Evolutionary conservation across 37 sponge, comb jelly and placozoan species (phyloP).

Genomic region (Petrosia ficiformis): DNA sequence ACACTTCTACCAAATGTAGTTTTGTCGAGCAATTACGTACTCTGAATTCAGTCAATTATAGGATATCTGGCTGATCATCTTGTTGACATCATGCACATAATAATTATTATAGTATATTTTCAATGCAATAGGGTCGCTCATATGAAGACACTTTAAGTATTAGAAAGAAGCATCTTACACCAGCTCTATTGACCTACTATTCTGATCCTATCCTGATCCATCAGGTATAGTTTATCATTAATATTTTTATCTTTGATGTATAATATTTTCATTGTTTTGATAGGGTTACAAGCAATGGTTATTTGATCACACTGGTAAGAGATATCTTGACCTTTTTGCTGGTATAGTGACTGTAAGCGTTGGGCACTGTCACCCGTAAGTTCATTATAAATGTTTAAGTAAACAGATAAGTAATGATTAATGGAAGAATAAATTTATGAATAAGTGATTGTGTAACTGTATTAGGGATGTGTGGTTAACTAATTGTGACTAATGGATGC

Average conservation of each 20-base stretch:
- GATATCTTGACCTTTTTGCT: slow-evolving; percentile 89
- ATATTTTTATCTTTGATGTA: neutral
- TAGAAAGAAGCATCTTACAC: slow-evolving; percentile 59
- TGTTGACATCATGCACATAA: too few species aligned
- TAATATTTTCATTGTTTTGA: neutral
- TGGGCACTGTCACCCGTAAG: slow-evolving; percentile 94
- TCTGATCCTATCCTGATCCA: slow-evolving; percentile 74
- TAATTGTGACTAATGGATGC: too few species aligned
- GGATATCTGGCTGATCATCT: too few species aligned
- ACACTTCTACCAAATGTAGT: too few species aligned
- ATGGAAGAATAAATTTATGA: too few species aligned
- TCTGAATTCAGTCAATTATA: too few species aligned
- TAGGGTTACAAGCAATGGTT: slow-evolving; percentile 93
- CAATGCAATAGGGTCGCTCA: slow-evolving; percentile 68
- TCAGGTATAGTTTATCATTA: slow-evolving; percentile 34
- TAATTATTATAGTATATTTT: too few species aligned
- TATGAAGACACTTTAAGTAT: slow-evolving; percentile 38
- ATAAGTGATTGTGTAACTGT: neutral
- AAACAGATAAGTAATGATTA: neutral
- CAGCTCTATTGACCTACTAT: slow-evolving; percentile 74
- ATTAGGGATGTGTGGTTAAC: neutral
- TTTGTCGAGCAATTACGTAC: too few species aligned
- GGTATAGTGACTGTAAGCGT: slow-evolving; percentile 94
- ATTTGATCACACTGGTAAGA: slow-evolving; percentile 77
- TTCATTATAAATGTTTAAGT: neutral